phyloP scores from a whole-genome alignment of 2,888 invertebrate genomes.

The Monopis laevigella region DNA sequence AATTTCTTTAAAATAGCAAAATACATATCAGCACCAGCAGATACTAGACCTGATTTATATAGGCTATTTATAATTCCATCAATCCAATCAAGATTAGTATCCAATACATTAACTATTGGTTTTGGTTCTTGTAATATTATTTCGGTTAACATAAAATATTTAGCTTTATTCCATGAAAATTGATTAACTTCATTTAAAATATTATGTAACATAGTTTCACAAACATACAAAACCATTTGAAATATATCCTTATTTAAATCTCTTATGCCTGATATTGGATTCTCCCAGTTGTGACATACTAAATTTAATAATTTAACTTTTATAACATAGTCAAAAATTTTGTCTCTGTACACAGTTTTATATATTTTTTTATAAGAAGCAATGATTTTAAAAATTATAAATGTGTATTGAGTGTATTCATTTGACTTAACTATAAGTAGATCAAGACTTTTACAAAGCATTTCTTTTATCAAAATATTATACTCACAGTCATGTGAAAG shows the following conservation, averaged over 20 bases:
- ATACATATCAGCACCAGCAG: slow-evolving; percentile 70
- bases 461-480: too few relatives aligned
- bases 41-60: slow-evolving; percentile 61
- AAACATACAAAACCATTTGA: slow-evolving; percentile 33
- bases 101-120: slow-evolving; percentile 21
- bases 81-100: slow-evolving; percentile 29
- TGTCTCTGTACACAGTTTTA: slow-evolving; percentile 34
- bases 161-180: slow-evolving; percentile 69
- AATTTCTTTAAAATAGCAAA: slow-evolving; percentile 50
- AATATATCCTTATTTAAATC: slow-evolving; percentile 62
- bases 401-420: slow-evolving; percentile 63
- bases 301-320: slow-evolving; percentile 51
- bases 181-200: slow-evolving; percentile 38
- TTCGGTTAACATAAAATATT: slow-evolving; percentile 65
- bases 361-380: slow-evolving; percentile 45
- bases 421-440: slow-evolving; percentile 40
- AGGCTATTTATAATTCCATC: slow-evolving; percentile 48
- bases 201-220: slow-evolving; percentile 29
- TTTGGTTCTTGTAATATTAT: slow-evolving; percentile 38
- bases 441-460: slow-evolving; percentile 32
- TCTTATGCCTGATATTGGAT: slow-evolving; percentile 63
- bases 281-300: slow-evolving; percentile 71
- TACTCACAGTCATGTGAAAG: too few relatives aligned
- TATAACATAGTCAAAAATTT: slow-evolving; percentile 31
- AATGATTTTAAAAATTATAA: slow-evolving; percentile 59